Conservation (phyloP, 2,113 vertebrate genomes). For the Scytalopus superciliaris region DNA sequence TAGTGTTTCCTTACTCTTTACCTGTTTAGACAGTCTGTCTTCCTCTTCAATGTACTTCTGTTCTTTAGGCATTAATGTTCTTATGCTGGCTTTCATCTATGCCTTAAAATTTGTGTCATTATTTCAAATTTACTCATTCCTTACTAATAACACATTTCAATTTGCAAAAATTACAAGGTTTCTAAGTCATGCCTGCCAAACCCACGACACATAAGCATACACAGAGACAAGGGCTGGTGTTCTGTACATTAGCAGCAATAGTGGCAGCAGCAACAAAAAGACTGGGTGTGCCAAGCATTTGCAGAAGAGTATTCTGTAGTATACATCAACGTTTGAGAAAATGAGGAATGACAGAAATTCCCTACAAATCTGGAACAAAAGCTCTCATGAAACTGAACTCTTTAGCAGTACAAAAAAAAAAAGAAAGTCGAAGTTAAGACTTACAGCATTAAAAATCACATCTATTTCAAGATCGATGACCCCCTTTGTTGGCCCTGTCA, state of each 20-base stretch:
- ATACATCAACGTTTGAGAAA: slow-evolving; percentile 78
- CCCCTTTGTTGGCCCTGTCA: slow-evolving; percentile 99
- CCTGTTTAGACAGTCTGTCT: slow-evolving; percentile 97
- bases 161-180: slow-evolving; percentile 61
- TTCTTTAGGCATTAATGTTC: slow-evolving; percentile 93
- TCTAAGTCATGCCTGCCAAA: slow-evolving; percentile 47
- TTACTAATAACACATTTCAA: slow-evolving; percentile 39
- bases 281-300: slow-evolving; percentile 76
- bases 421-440: slow-evolving; percentile 93
- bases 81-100: slow-evolving; percentile 95
- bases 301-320: slow-evolving; percentile 72
- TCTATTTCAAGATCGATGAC: slow-evolving; percentile 99
- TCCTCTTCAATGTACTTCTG: slow-evolving; percentile 99
- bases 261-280: slow-evolving; percentile 43
- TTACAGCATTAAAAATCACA: slow-evolving; percentile 99
- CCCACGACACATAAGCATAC: slow-evolving; percentile 23
- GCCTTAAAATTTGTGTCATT: slow-evolving; percentile 66
- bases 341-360: slow-evolving; percentile 82
- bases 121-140: slow-evolving; percentile 44
- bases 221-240: slow-evolving; percentile 21
- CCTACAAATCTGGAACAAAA: slow-evolving; percentile 83
- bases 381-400: slow-evolving; percentile 81
- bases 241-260: slow-evolving; percentile 23
- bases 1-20: slow-evolving; percentile 76
- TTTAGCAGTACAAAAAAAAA: slow-evolving; percentile 84